Conservation (phyloP, 2,113 vertebrate species). For the Tiliqua scincoides region DNA sequence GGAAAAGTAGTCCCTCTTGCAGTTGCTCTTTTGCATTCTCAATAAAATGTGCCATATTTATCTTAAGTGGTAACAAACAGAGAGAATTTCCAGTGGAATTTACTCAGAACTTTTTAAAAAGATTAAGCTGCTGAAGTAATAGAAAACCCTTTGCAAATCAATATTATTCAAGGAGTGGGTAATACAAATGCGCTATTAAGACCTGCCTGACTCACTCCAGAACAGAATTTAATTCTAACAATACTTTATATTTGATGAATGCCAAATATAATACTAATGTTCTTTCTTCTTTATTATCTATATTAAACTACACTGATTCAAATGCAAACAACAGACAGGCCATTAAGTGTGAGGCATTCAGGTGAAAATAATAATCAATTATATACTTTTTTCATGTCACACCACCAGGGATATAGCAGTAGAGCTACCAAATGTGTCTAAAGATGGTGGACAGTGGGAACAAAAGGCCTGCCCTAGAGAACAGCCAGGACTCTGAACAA, state of each 20-base stretch:
- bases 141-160: neutral
- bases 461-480: neutral
- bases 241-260: conserved; percentile 29
- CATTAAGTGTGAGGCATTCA: neutral
- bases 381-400: neutral
- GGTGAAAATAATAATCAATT: neutral
- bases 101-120: conserved; percentile 32
- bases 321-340: neutral
- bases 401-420: neutral
- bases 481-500: neutral
- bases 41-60: conserved; percentile 31
- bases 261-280: conserved; percentile 8
- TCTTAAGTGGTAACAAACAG: conserved; percentile 31
- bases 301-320: neutral
- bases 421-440: neutral
- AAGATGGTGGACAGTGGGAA: neutral
- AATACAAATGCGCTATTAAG: conserved; percentile 2
- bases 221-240: conserved; percentile 12
- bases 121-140: neutral
- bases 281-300: conserved; percentile 10
- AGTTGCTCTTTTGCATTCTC: conserved; percentile 43
- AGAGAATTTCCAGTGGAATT: conserved; percentile 35
- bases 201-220: neutral
- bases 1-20: conserved; percentile 21
- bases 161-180: conserved; percentile 2